Base-by-base conservation (phyloP, 2,888 invertebrate genomes). In the Chrysomela aeneicollis region DNA sequence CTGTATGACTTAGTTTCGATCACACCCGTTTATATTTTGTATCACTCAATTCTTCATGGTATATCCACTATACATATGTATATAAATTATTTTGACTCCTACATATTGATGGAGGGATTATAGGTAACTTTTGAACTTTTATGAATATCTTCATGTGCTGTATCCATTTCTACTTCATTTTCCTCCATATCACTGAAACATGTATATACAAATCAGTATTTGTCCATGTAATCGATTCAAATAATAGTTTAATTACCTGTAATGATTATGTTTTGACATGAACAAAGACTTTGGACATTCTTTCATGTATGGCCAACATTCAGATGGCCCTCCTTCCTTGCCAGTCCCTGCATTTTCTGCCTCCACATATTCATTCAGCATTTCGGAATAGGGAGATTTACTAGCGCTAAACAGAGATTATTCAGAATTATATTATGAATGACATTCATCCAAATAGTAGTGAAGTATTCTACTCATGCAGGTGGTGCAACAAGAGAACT, bases 251-350 rank as follows among this genome's bases (percentile, higher is more conserved):
- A 64, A 50, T 1, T 10, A 86, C 86, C 83, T 82, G 75, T 87
- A 87, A 74, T 85, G 84, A 73, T 86, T 86, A 64, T 83, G 83
- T 60, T 82, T 83, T n/a, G 72, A 64, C 68, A 86, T 83, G 79
- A 94, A 94, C 57, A 94, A 85, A 59, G 93, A 93, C 82, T 91
- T 92, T 15, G 93, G 91, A 76, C 94, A 94, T 57, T 89, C 88
- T 77, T 92, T 89, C 82, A 90, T 91, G 79, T 94, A 94, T 0
- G 92, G 92, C 89, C 92, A 93, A 79, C 94, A 94, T 81, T 94
- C 94, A 5, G 92, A 92, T 0, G 88, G 86, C 30, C 82, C 80
- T 12, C 84, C 83, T 58, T 78, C 74, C 2, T 87, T 87, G 0
- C 88, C 87, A 75, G 88, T 88, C 0, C 94, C 94, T 6, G 90